A percentile compares a stretch with the other conserved stretches of the same genome.
phyloP scores from a whole-genome alignment of 2,888 invertebrate genomes.

The Nephrotoma flavescens region DNA sequence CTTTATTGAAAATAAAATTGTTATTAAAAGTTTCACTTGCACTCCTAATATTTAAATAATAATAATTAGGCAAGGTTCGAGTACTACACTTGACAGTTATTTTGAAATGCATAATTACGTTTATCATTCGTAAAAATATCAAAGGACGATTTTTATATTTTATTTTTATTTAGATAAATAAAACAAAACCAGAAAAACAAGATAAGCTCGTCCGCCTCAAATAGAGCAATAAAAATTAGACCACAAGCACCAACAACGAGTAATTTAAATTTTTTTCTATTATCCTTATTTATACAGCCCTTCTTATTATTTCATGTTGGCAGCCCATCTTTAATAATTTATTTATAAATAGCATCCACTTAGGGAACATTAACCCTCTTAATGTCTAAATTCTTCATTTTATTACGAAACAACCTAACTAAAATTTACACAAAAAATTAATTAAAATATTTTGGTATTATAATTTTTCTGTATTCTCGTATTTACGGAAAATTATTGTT shows the following conservation, averaged over 20 bases:
- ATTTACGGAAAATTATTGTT: not conserved
- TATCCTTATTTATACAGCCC: not conserved
- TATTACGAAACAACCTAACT: not conserved
- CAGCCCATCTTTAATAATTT: not conserved
- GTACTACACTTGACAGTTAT: no score
- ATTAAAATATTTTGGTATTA: not conserved
- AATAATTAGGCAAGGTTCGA: no score
- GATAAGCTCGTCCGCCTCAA: no score
- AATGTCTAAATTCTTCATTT: not conserved
- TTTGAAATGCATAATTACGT: no score
- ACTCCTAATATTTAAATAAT: no score
- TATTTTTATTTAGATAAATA: no score
- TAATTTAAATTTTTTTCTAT: not conserved
- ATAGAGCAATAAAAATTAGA: no score
- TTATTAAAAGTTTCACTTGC: no score
- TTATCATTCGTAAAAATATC: no score
- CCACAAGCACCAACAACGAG: not conserved
- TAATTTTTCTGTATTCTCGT: not conserved
- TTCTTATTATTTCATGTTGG: not conserved
- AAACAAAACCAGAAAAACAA: no score
- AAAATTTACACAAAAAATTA: not conserved
- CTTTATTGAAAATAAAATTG: no score
- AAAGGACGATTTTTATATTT: no score
- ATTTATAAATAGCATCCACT: not conserved
- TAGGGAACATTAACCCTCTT: not conserved